phyloP scores from a whole-genome alignment of 1,140 invertebrate species.

The Scaptomyza montana region DNA sequence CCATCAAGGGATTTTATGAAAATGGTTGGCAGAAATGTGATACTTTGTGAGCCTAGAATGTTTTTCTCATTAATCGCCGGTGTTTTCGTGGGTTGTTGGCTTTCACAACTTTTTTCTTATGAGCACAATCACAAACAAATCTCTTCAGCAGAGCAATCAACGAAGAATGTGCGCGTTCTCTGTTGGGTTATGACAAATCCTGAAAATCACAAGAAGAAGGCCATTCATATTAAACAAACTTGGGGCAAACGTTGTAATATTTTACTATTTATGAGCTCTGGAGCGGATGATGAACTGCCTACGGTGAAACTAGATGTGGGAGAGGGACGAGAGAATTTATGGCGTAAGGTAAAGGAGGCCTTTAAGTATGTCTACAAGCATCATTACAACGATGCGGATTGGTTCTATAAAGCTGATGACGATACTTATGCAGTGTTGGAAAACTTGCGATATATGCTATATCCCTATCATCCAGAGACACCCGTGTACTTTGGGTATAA shows the following conservation, averaged over 20 bases:
- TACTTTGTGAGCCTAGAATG: too few species aligned
- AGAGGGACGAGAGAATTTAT: slow-evolving; percentile 95
- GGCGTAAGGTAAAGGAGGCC: slow-evolving; percentile 97
- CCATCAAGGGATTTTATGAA: too few species aligned
- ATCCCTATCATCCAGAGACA: slow-evolving; percentile 86
- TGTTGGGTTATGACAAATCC: slow-evolving; percentile 99
- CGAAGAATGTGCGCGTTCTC: slow-evolving; percentile 88
- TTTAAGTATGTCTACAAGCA: slow-evolving; percentile 95
- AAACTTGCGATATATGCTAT: slow-evolving; percentile 95
- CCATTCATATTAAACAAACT: slow-evolving; percentile 94
- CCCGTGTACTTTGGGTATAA: slow-evolving; percentile 85
- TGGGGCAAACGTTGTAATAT: slow-evolving; percentile 97
- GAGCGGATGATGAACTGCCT: slow-evolving; percentile 87
- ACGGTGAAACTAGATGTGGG: slow-evolving; percentile 89
- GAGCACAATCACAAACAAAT: too few species aligned
- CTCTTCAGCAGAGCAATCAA: too few species aligned
- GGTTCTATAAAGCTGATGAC: slow-evolving; percentile 98
- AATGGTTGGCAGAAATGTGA: too few species aligned
- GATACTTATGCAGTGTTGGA: slow-evolving; percentile 97
- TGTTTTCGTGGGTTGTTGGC: too few species aligned
- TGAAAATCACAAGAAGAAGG: neutral
- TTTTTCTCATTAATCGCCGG: too few species aligned
- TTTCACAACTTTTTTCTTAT: too few species aligned
- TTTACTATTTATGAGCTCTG: slow-evolving; percentile 94
- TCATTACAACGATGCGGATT: slow-evolving; percentile 93